Evolutionary conservation across 2,797 vertebrate genomes (phyloP).

Genomic region (Rhinatrema bivittatum): DNA sequence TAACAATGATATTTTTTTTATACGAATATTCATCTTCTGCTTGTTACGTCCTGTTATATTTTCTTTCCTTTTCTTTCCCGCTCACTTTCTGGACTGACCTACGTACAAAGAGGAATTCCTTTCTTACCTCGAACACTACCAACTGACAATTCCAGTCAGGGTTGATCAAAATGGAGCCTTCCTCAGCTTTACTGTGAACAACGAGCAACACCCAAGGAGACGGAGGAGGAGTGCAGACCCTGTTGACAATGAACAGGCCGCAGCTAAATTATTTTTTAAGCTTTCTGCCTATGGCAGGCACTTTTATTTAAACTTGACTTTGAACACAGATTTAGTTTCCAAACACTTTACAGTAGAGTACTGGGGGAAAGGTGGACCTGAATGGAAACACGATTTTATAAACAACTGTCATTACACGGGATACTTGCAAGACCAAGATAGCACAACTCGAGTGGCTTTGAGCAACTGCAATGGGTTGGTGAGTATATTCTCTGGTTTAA

Average conservation of each 20-base stretch:
- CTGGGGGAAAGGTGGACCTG: slow-evolving; percentile 85
- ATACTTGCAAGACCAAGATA: slow-evolving; percentile 82
- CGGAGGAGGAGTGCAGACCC: slow-evolving; percentile 74
- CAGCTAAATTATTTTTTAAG: slow-evolving; percentile 87
- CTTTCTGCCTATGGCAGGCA: slow-evolving; percentile 95
- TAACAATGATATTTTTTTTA: too few relatives aligned
- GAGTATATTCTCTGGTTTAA: too few relatives aligned
- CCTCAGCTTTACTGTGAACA: slow-evolving; percentile 96
- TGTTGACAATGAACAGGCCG: slow-evolving; percentile 64
- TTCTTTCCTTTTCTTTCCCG: slow-evolving; percentile 48
- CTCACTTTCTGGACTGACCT: slow-evolving; percentile 50
- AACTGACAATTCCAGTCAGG: slow-evolving; percentile 86
- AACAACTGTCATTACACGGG: slow-evolving; percentile 95
- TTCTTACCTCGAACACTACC: slow-evolving; percentile 95
- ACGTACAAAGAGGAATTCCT: slow-evolving; percentile 93
- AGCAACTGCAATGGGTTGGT: slow-evolving; percentile 97
- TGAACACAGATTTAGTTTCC: slow-evolving; percentile 89
- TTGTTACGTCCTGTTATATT: slow-evolving; percentile 55
- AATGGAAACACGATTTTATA: slow-evolving; percentile 81
- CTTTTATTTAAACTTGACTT: slow-evolving; percentile 95
- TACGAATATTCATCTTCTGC: slow-evolving; percentile 35
- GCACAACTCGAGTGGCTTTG: slow-evolving; percentile 86
- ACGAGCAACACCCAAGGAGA: slow-evolving; percentile 78
- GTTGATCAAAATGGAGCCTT: slow-evolving; percentile 92
- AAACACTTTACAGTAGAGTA: slow-evolving; percentile 95